Conservation (phyloP, 1,140 invertebrate genomes). For the Steinernema feltiae region DNA sequence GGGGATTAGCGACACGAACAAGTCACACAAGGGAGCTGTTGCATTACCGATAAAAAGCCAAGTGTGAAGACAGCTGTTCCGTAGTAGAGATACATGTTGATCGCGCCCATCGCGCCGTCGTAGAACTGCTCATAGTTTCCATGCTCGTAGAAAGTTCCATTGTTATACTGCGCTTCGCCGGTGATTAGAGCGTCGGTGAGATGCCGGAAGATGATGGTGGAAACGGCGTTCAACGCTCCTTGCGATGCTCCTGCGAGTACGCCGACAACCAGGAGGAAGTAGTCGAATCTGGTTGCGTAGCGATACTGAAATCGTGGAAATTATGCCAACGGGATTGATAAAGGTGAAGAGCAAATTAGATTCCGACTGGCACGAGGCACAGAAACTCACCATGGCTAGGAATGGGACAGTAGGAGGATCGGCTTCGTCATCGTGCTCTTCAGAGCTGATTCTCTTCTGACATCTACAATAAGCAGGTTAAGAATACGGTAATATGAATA, state of each 20-base stretch:
- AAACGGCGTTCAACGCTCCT: slow-evolving; percentile 30
- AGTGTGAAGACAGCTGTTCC: slow-evolving; percentile 18
- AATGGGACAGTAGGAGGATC: background rate
- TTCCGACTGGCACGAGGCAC: background rate
- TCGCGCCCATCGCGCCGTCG: slow-evolving; percentile 32
- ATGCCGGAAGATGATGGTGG: slow-evolving; percentile 35
- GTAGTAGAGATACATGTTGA: slow-evolving; percentile 7
- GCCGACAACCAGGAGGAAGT: slow-evolving; percentile 37
- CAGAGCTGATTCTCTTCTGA: background rate
- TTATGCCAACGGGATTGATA: slow-evolving; percentile 6
- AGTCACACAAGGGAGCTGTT: background rate
- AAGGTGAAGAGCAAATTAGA: background rate
- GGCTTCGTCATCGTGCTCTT: background rate
- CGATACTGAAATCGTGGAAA: slow-evolving; percentile 40
- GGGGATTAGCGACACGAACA: no score
- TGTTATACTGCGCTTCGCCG: slow-evolving; percentile 16
- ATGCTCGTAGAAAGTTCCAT: slow-evolving; percentile 33
- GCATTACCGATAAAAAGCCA: slow-evolving; percentile 28
- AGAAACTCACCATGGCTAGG: background rate
- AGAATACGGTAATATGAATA: no score
- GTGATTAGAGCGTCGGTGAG: slow-evolving; percentile 33
- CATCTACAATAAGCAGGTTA: background rate
- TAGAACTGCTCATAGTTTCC: slow-evolving; percentile 27
- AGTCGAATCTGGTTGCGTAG: slow-evolving; percentile 41
- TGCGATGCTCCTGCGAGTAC: slow-evolving; percentile 8